A percentile compares a stretch with the other conserved stretches of the same genome.
These are phyloP conservation scores for Scelioninae gen. 1 DNA, from an alignment of 2,888 invertebrate species.

Conservation along the genomic window DNA sequence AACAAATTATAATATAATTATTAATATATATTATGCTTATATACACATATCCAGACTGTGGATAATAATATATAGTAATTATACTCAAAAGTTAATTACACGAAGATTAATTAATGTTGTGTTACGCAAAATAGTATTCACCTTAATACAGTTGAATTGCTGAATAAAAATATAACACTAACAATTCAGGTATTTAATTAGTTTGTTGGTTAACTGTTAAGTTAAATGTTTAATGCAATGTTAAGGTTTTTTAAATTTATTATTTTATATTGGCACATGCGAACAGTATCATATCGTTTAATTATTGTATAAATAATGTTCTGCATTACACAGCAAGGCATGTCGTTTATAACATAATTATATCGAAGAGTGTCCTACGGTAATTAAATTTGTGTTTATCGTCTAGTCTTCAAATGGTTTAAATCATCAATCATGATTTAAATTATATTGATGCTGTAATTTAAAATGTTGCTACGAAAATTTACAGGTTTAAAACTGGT, in stretches of 20 bases:
- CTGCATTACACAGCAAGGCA: no score
- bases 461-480: no score
- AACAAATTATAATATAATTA: conserved; percentile 35
- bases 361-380: neutral
- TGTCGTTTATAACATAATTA: neutral
- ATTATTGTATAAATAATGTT: no score
- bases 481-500: no score
- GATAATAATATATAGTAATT: conserved; percentile 40
- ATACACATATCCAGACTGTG: conserved; percentile 2
- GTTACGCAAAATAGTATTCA: conserved; percentile 21
- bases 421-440: neutral
- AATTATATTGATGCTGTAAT: no score
- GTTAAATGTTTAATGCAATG: neutral
- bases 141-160: conserved; percentile 5
- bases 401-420: neutral
- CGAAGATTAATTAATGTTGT: conserved; percentile 34
- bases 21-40: conserved; percentile 30
- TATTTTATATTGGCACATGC: neutral
- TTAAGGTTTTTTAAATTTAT: no score
- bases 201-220: no score
- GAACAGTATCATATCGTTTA: neutral
- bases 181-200: neutral
- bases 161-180: conserved; percentile 9
- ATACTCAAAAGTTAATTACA: conserved; percentile 47
- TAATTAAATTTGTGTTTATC: conserved; percentile 2